Base-by-base conservation (phyloP, 2,888 invertebrate genomes). In the Chrysodeixis includens region DNA sequence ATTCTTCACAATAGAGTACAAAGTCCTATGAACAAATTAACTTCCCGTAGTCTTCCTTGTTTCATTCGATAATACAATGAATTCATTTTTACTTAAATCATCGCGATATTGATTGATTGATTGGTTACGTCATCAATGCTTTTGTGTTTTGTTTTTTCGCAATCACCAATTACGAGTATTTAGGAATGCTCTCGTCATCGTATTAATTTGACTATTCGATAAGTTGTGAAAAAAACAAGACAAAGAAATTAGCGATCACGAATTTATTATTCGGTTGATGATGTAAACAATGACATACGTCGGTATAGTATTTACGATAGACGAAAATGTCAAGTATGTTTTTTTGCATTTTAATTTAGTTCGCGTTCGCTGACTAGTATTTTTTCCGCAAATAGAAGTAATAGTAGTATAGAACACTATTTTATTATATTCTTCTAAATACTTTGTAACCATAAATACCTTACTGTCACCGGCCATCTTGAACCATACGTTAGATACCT, bases 81-180 rank as follows among this genome's bases (percentile, higher is more conserved):
- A 53, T 57, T 62, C 35, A 51, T 66, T 62, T 70, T 71, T 76
- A 53, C 32, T 55, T 65, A 74, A 57, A 71, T 76, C 77, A 71
- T 69, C 52, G 12, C 16, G 44, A 40, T 65, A 76, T 69, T 71
- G 66, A 76, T 78, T 73, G 70, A 66, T 65, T 66, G 60, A 63
- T 56, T 61, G 49, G 57, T 79, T 56, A 63, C 79, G 49, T 79
- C 65, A 71, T 65, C 49, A 14, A 4, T 30, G 35, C 26, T 54
- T 74, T 79, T 74, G 71, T 79, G 56, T 69, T 10, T 0, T 18
- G 55, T 71, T 79, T 78, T 74, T 79, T 64, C 51, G 44, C 46
- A 56, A 54, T 63, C 63, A 26, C 49, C 79, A 66, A 78, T 76
- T 71, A 56, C 46, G 44, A 46, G 32, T 49, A 69, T 78, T 79